A percentile compares a stretch with the other conserved stretches of the same genome.
These are phyloP conservation scores for Turnix velox DNA, from an alignment of 2,113 vertebrate genomes.

Conservation along the genomic window DNA sequence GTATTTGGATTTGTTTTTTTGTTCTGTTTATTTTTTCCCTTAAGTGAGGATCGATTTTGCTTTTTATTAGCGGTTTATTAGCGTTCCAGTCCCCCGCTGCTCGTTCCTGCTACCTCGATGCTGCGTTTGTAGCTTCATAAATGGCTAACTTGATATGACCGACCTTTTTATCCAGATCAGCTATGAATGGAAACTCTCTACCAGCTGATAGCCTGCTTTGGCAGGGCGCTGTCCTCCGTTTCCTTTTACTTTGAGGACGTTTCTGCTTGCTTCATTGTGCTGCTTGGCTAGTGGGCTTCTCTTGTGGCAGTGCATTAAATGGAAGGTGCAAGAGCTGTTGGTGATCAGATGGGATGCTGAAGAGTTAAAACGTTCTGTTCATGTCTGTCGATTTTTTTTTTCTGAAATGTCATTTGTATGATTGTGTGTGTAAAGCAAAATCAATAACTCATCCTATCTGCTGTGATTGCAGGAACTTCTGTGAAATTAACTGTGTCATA, in stretches of 20 bases:
- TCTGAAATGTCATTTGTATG: fast-evolving
- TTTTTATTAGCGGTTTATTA: not conserved
- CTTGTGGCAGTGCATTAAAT: not conserved
- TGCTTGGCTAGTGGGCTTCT: not conserved
- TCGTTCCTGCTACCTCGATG: not conserved
- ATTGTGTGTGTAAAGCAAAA: not conserved
- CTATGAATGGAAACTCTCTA: not conserved
- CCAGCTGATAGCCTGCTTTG: not conserved
- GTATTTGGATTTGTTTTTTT: not conserved
- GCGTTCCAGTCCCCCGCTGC: not conserved
- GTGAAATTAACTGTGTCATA: not conserved
- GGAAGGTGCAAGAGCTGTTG: not conserved
- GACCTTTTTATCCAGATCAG: not conserved
- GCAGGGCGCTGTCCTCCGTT: not conserved
- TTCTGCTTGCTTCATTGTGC: not conserved
- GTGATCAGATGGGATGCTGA: not conserved
- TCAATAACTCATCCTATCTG: not conserved
- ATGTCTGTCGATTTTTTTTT: not conserved
- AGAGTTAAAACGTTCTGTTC: not conserved
- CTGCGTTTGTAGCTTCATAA: not conserved
- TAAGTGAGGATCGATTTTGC: fast-evolving
- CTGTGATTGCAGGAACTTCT: not conserved
- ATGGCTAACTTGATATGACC: not conserved
- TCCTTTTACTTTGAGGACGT: not conserved
- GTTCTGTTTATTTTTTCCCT: fast-evolving